A percentile compares a stretch with the other conserved stretches of the same genome.
phyloP scores from a whole-genome alignment of 2,113 vertebrate genomes.

The Nerophis ophidion region DNA sequence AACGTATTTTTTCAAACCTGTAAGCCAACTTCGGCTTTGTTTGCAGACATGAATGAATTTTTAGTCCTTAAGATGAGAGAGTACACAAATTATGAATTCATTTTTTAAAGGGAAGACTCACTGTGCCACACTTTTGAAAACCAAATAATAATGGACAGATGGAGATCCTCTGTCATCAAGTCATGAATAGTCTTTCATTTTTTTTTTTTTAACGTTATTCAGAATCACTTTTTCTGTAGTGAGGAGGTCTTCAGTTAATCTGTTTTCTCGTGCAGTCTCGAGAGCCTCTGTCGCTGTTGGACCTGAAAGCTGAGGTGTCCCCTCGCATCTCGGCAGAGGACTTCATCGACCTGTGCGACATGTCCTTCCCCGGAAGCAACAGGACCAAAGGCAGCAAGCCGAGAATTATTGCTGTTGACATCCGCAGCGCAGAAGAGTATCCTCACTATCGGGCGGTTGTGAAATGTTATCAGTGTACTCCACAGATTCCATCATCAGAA shows the following conservation, averaged over 20 bases:
- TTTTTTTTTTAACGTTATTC: too few species aligned
- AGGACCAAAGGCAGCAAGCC: constrained; percentile 85
- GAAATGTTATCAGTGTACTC: neutral
- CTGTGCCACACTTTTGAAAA: too few species aligned
- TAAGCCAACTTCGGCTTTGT: too few species aligned
- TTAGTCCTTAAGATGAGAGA: too few species aligned
- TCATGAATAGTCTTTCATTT: too few species aligned
- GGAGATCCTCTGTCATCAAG: too few species aligned
- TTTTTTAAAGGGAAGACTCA: too few species aligned
- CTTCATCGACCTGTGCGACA: constrained; percentile 90
- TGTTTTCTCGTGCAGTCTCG: constrained; percentile 75
- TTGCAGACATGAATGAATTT: too few species aligned
- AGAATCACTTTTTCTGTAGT: too few species aligned
- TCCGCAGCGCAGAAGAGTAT: constrained; percentile 93
- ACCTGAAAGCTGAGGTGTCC: constrained; percentile 92
- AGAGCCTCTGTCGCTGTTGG: constrained; percentile 84
- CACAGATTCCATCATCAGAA: neutral
- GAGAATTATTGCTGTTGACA: constrained; percentile 90
- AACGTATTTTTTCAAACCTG: too few species aligned
- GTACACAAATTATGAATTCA: too few species aligned
- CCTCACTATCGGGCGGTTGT: constrained; percentile 65
- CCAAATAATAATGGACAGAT: too few species aligned
- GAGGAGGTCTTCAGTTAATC: neutral
- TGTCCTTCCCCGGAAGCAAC: constrained; percentile 76
- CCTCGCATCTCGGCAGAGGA: constrained; percentile 95